phyloP scores from a whole-genome alignment of 2,113 vertebrate genomes.

The Rhea pennata region DNA sequence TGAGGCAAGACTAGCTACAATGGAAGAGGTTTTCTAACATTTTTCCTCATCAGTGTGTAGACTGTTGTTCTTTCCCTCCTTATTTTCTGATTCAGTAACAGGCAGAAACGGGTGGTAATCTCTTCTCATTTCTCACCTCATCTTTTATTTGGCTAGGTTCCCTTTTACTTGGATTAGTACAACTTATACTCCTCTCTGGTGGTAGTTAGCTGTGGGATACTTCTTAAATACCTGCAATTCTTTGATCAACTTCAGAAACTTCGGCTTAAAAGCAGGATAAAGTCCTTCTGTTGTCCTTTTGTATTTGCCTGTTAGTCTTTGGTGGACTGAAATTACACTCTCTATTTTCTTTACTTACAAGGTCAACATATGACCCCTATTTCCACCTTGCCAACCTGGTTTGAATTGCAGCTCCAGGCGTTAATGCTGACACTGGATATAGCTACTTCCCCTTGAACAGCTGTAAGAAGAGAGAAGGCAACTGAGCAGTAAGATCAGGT shows the following conservation, averaged over 20 bases:
- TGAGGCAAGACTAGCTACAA: neutral
- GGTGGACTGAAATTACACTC: constrained; percentile 10
- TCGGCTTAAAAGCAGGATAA: neutral
- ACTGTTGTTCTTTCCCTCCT: neutral
- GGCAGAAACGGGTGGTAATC: neutral
- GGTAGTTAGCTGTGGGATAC: neutral
- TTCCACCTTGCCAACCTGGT: neutral
- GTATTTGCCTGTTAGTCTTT: neutral
- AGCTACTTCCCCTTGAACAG: constrained; percentile 12
- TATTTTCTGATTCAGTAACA: neutral
- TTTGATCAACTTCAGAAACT: neutral
- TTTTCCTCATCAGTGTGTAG: neutral
- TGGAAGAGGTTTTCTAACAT: neutral
- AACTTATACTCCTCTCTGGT: neutral
- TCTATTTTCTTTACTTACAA: neutral
- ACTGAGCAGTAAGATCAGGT: neutral
- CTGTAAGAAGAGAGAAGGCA: neutral
- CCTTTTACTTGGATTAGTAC: neutral
- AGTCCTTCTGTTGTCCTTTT: neutral
- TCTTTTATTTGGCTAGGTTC: neutral
- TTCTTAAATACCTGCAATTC: neutral
- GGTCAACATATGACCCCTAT: neutral
- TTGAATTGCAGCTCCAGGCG: constrained; percentile 18
- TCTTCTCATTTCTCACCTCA: neutral
- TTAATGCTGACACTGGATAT: neutral